A percentile compares a stretch with the other conserved stretches of the same genome.
These are phyloP conservation scores for Parazoanthus atlanticus DNA, from an alignment of 92 coral and sea anemone species.

Conservation along the genomic window DNA sequence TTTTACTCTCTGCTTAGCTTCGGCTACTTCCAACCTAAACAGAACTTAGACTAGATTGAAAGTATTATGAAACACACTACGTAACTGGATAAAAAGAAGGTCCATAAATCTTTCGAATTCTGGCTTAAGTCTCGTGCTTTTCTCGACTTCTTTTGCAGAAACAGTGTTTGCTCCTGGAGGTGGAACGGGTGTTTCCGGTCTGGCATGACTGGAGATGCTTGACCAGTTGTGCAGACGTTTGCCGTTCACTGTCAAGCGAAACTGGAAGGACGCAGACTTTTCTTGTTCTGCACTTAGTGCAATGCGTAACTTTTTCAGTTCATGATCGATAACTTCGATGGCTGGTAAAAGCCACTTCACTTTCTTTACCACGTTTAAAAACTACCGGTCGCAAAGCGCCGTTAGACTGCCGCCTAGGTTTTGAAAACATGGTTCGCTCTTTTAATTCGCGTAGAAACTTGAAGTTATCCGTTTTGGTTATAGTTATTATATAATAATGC, in stretches of 20 bases:
- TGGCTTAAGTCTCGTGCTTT: slow-evolving; percentile 6
- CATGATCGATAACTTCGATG: background rate
- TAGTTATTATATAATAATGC: no score
- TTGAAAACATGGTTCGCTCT: slow-evolving; percentile 3
- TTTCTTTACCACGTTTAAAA: no score
- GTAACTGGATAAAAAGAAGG: background rate
- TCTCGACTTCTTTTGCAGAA: slow-evolving; percentile 8
- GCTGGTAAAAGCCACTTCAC: background rate
- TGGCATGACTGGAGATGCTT: slow-evolving; percentile 14
- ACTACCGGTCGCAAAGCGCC: no score
- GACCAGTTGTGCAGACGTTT: background rate
- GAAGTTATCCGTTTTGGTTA: no score
- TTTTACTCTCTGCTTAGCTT: background rate
- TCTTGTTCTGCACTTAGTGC: background rate
- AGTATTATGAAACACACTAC: no score
- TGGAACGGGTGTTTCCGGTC: slow-evolving; percentile 8
- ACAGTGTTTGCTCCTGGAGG: slow-evolving; percentile 12
- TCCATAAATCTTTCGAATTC: background rate
- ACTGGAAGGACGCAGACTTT: slow-evolving; percentile 12
- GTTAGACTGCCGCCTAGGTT: background rate
- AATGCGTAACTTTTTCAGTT: background rate
- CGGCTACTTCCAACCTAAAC: slow-evolving; percentile 13
- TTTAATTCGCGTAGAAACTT: background rate
- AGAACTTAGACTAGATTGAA: slow-evolving; percentile 7
- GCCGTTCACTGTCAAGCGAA: slow-evolving; percentile 6